Evolutionary conservation across 2,888 invertebrate genomes (phyloP).

Genomic region (Philereme transversata): DNA sequence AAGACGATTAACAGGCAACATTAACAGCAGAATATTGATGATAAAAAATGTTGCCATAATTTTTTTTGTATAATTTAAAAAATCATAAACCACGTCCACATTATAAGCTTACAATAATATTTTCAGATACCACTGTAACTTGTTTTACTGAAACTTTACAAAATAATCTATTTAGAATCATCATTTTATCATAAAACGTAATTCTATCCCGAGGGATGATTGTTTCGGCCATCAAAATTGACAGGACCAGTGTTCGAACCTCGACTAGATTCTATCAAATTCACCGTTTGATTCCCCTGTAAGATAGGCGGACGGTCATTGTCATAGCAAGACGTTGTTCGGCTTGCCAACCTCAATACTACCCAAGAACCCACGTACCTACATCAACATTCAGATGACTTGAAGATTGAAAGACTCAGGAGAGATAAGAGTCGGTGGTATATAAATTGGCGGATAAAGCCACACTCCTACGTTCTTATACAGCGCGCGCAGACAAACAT

Average conservation of each 20-base stretch:
- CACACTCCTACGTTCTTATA: neutral
- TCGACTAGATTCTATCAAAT: slow-evolving; percentile 1
- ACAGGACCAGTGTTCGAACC: neutral
- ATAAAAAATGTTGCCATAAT: slow-evolving; percentile 1
- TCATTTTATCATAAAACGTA: no score
- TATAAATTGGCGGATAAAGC: no score
- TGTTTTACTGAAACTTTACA: slow-evolving; percentile 6
- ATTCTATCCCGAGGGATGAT: no score
- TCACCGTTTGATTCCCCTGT: neutral
- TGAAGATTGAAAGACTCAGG: no score
- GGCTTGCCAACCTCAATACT: no score
- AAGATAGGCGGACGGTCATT: neutral
- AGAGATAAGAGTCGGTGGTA: no score
- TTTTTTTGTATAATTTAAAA: slow-evolving; percentile 5
- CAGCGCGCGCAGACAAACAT: neutral
- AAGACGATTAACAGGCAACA: slow-evolving; percentile 12
- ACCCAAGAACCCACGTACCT: no score
- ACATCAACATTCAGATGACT: no score
- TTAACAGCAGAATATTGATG: slow-evolving; percentile 4
- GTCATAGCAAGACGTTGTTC: no score
- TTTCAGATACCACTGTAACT: slow-evolving; percentile 2
- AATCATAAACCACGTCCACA: neutral
- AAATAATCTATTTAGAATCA: slow-evolving; percentile 1
- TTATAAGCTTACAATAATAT: neutral
- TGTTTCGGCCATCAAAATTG: no score